Conservation (phyloP, 1,140 invertebrate species). For the Cyclargus thomasi region DNA sequence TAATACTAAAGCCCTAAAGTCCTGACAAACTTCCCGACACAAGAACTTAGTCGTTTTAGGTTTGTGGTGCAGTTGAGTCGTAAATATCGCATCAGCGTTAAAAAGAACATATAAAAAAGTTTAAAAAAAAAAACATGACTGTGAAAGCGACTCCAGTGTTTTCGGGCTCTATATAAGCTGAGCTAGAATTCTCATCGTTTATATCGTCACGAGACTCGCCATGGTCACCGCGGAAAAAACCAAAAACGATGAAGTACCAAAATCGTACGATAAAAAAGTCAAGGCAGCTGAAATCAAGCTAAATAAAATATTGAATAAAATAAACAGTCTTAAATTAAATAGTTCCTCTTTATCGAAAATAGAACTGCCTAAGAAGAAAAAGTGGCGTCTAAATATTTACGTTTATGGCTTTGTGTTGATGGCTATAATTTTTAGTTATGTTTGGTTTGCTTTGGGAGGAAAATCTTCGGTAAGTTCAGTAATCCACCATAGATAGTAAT, state of each 20-base stretch:
- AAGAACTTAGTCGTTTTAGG: too few species aligned
- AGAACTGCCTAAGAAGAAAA: conserved; percentile 25
- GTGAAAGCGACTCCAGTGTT: not conserved
- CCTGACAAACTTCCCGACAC: too few species aligned
- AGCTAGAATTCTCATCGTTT: conserved; percentile 31
- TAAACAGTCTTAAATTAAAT: conserved; percentile 46
- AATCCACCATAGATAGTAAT: too few species aligned
- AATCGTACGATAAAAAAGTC: conserved; percentile 48
- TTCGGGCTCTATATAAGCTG: conserved; percentile 17
- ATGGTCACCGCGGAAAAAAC: conserved; percentile 23
- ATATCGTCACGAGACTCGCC: conserved; percentile 25
- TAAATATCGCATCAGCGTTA: too few species aligned
- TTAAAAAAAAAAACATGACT: not conserved
- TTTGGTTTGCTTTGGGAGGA: not conserved
- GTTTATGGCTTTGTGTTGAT: not conserved
- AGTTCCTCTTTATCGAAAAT: conserved; percentile 39
- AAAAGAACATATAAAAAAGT: too few species aligned
- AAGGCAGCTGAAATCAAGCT: conserved; percentile 54
- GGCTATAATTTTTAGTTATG: not conserved
- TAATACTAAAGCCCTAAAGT: too few species aligned
- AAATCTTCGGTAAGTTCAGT: not conserved
- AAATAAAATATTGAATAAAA: conserved; percentile 51
- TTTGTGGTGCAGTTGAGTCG: too few species aligned
- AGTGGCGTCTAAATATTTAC: not conserved
- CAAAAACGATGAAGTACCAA: conserved; percentile 25